Base-by-base conservation (phyloP, 1,140 invertebrate species). In the Drosophila albomicans region DNA sequence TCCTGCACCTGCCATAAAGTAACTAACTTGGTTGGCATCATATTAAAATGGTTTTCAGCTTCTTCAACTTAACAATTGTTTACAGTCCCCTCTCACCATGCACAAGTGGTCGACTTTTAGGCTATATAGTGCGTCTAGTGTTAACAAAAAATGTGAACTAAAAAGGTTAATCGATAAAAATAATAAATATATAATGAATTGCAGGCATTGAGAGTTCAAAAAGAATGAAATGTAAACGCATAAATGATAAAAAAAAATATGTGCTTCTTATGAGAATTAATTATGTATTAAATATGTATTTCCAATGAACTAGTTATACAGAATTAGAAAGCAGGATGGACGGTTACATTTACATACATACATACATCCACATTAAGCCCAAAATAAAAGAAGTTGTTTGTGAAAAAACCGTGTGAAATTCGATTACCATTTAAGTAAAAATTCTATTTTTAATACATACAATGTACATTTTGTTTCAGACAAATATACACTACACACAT, bases 191-290 rank as follows among this genome's bases (percentile, higher is more conserved):
- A 66, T 69, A 43, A 62, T 62, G 45, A 68, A 45, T 64, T 52
- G 52, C 58, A 63, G 25, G 58, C 38, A 71, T 61, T 56, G 77
- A 74, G 64, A 89, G 85, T 88, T 88, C 84, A 88, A 88, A 70
- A 88, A 88, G 67, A 88, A 56, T 82, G 79, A 62, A 88, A 82
- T 88, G 79, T 82, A 87, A 88, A 87, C 84, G 82, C 82, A 87
- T 85, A 88, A 89, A 78, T 75, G 67, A 89, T 70, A 74, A 75
- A 38, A 38, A 35, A 38, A 76, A 81, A 79, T 79, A 72, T 85
- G 85, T 88, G 85, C 85, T 88, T 88, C 85, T 89, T 88, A 88
- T 89, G 85, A 88, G 35, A 73, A 89, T 72, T 75, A 84, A 78
- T 62, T 72, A 82, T 78, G 59, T 84, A 78, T 78, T 69, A 62